Percentiles rank a stretch among this genome's conserved stretches.
phyloP scores from a whole-genome alignment of 2,113 vertebrate species.

The Hypomesus transpacificus region DNA sequence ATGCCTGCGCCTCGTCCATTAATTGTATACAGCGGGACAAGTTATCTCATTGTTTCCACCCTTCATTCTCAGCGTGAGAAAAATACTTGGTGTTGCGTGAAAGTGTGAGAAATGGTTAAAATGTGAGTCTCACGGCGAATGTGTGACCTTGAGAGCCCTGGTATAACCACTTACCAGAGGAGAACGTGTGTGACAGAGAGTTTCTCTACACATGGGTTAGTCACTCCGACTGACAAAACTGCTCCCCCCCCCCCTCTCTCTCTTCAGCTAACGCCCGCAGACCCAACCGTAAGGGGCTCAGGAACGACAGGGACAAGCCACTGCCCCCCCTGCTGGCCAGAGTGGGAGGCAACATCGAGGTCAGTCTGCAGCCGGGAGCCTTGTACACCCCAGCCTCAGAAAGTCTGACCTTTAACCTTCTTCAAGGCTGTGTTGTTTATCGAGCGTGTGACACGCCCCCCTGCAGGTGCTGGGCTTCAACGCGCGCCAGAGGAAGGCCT shows the following conservation, averaged over 20 bases:
- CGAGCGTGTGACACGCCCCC: neutral
- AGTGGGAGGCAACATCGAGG: slow-evolving; percentile 98
- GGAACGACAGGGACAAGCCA: slow-evolving; percentile 97
- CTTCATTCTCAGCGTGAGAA: too few relatives aligned
- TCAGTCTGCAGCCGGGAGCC: slow-evolving; percentile 39
- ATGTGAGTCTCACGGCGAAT: too few relatives aligned
- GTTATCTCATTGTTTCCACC: too few relatives aligned
- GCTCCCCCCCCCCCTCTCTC: neutral
- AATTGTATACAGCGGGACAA: too few relatives aligned
- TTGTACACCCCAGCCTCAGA: neutral
- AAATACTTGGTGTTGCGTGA: too few relatives aligned
- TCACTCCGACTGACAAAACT: slow-evolving; percentile 10
- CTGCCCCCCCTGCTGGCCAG: slow-evolving; percentile 92
- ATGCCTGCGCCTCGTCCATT: too few relatives aligned
- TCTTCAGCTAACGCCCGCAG: slow-evolving; percentile 81
- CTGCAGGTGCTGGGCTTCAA: slow-evolving; percentile 93
- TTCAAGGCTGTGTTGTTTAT: too few relatives aligned
- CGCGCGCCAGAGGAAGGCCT: slow-evolving; percentile 94
- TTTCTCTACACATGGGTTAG: neutral
- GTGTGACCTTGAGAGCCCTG: too few relatives aligned
- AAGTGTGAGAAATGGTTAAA: too few relatives aligned
- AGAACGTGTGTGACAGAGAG: neutral
- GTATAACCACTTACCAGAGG: too few relatives aligned
- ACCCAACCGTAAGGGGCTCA: slow-evolving; percentile 90
- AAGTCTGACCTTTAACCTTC: neutral